Evolutionary conservation across 2,113 vertebrate genomes (phyloP).

Genomic region (Nettapus auritus): DNA sequence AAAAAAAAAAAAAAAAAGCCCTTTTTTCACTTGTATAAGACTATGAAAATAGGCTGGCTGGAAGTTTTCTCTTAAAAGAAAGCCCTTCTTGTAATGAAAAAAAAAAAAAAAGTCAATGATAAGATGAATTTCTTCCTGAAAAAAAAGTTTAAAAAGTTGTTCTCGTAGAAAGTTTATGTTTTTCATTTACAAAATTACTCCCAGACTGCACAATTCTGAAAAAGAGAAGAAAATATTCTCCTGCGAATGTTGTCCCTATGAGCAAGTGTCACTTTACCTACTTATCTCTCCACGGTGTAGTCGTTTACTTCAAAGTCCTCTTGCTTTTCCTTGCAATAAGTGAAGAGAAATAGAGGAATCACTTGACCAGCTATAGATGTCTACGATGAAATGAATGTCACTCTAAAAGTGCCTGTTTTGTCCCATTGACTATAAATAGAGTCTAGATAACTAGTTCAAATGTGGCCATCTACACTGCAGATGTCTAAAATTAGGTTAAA

Average conservation of each 20-base stretch:
- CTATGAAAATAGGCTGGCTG: not conserved
- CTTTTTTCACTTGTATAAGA: not conserved
- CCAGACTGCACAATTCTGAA: not conserved
- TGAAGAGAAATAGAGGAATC: not conserved
- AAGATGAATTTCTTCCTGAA: not conserved
- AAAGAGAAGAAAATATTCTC: not conserved
- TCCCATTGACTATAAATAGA: not conserved
- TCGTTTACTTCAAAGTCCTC: not conserved
- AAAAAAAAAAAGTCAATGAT: not conserved
- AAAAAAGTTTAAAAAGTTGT: not conserved
- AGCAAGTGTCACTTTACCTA: not conserved
- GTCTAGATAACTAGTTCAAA: not conserved
- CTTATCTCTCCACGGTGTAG: not conserved
- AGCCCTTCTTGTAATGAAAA: not conserved
- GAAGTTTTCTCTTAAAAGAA: not conserved
- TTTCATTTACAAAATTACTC: not conserved
- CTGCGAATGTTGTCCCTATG: not conserved
- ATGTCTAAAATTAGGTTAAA: not conserved
- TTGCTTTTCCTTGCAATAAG: not conserved
- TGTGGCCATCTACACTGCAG: not conserved
- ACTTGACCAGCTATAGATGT: not conserved
- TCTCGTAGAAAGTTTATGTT: not conserved
- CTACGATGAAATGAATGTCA: not conserved
- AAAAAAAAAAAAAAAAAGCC: fast-evolving
- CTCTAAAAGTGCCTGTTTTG: not conserved